phyloP scores from a whole-genome alignment of 2,113 vertebrate genomes.

The Muscicapa adusta region DNA sequence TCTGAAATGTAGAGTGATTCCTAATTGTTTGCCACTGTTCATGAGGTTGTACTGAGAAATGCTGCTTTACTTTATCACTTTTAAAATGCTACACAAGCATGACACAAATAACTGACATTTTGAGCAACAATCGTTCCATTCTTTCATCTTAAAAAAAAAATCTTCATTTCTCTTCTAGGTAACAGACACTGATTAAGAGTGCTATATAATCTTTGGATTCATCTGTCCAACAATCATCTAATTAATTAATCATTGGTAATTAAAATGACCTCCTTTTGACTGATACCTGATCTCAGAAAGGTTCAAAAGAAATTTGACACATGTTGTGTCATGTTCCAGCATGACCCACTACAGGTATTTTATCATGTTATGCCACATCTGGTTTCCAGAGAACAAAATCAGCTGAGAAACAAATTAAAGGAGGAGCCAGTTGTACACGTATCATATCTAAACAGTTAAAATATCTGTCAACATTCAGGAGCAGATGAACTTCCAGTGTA shows the following conservation, averaged over 20 bases:
- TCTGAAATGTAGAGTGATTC: background rate
- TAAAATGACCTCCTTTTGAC: slow-evolving; percentile 79
- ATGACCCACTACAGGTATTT: slow-evolving; percentile 45
- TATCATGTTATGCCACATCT: slow-evolving; percentile 61
- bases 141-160: background rate
- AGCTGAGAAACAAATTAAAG: slow-evolving; percentile 32
- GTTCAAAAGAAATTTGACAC: slow-evolving; percentile 75
- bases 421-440: background rate
- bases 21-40: background rate
- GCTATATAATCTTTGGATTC: slow-evolving; percentile 59
- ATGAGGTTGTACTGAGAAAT: background rate
- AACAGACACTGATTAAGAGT: background rate
- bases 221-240: slow-evolving; percentile 70
- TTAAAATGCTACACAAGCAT: background rate
- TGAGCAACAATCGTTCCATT: slow-evolving; percentile 1
- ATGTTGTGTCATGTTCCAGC: slow-evolving; percentile 71
- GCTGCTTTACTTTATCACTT: background rate
- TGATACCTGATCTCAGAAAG: slow-evolving; percentile 69
- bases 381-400: slow-evolving; percentile 47
- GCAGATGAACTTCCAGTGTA: background rate
- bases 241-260: slow-evolving; percentile 82
- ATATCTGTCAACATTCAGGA: background rate
- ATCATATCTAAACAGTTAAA: background rate
- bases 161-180: background rate
- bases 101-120: background rate